These are phyloP conservation scores for Margaritifera margaritifera DNA, from an alignment of 2,888 invertebrate species.

Conservation along the genomic window DNA sequence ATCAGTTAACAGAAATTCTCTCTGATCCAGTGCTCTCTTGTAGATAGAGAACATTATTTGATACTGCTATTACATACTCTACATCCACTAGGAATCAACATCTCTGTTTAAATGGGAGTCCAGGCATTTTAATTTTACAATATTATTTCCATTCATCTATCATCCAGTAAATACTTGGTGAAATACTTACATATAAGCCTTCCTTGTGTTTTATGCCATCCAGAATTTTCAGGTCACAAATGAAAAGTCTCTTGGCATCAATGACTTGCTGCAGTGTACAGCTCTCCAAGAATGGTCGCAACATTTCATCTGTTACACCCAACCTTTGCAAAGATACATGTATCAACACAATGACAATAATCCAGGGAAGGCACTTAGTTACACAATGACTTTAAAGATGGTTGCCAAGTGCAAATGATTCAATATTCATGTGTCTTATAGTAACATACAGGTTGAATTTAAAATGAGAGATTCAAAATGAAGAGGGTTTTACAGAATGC, in stretches of 20 bases:
- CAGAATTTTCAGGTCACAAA: conserved; percentile 65
- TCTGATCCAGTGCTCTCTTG: no score
- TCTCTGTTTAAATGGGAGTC: not conserved
- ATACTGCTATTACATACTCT: not conserved
- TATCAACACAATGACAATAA: no score
- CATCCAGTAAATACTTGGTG: not conserved
- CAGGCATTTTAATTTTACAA: no score
- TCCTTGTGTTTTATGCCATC: conserved; percentile 55
- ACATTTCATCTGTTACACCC: conserved; percentile 56
- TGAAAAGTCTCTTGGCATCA: conserved; percentile 63
- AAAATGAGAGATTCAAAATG: no score
- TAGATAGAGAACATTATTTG: no score
- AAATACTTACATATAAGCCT: conserved; percentile 39
- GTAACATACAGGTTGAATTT: no score
- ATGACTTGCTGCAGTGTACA: conserved; percentile 52
- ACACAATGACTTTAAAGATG: no score
- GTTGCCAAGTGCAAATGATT: no score
- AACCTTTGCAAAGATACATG: conserved; percentile 44
- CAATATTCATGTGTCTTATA: no score
- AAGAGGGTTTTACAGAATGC: no score
- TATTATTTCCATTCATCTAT: not conserved
- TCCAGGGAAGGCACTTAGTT: no score
- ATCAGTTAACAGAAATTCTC: no score
- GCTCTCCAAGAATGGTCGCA: conserved; percentile 61
- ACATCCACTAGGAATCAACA: not conserved